phyloP scores from a whole-genome alignment of 2,113 vertebrate species.

The Acinonyx jubatus region DNA sequence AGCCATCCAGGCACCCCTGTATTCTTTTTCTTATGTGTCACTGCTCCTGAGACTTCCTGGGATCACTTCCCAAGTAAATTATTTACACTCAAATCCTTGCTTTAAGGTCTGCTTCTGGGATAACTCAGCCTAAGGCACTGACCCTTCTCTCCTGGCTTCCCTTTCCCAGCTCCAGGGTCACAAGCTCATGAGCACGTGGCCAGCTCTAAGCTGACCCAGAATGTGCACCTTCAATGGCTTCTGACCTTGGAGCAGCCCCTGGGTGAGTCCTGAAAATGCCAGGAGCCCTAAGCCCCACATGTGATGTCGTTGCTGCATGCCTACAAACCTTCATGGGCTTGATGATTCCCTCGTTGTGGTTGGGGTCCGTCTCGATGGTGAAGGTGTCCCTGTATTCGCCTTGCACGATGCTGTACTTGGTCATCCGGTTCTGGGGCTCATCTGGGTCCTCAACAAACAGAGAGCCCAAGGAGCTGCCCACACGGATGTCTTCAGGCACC shows the following conservation, averaged over 20 bases:
- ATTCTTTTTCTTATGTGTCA: not conserved
- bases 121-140: not conserved
- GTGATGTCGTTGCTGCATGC: accelerated
- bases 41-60: not conserved
- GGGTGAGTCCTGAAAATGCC: not conserved
- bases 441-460: slow-evolving; percentile 91
- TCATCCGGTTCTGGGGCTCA: slow-evolving; percentile 92
- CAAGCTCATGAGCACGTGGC: accelerated
- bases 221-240: not conserved
- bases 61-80: not conserved
- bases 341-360: slow-evolving; percentile 90
- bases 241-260: not conserved
- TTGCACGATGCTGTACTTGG: slow-evolving; percentile 86
- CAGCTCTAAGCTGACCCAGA: not conserved
- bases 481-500: slow-evolving; percentile 89
- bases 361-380: slow-evolving; percentile 82
- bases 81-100: not conserved
- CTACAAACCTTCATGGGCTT: slow-evolving; percentile 89
- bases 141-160: not conserved
- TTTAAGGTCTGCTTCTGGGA: not conserved
- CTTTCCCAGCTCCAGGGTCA: not conserved
- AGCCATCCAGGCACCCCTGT: not conserved
- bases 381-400: slow-evolving; percentile 84
- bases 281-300: not conserved
- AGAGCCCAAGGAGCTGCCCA: slow-evolving; percentile 86